These are phyloP conservation scores for Fabriciana adippe DNA, from an alignment of 2,888 invertebrate genomes.

Conservation along the genomic window DNA sequence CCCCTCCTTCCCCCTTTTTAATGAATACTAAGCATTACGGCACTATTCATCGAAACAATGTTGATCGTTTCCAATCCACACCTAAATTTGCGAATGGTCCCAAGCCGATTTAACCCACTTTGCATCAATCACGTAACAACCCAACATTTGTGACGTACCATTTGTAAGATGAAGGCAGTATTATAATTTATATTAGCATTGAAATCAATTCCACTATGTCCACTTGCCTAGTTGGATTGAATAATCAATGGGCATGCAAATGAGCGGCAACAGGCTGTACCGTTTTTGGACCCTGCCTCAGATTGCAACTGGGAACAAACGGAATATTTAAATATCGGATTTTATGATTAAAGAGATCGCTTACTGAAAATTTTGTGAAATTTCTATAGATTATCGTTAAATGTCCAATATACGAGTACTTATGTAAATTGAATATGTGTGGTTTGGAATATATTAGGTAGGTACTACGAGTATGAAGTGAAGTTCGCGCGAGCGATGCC, in stretches of 20 bases:
- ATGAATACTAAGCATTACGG: constrained; percentile 10
- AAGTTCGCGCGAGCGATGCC: too few species aligned
- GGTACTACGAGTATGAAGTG: too few species aligned
- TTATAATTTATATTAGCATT: constrained; percentile 68
- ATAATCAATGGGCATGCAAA: constrained; percentile 80
- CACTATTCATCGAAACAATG: constrained; percentile 17
- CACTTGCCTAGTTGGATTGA: constrained; percentile 59
- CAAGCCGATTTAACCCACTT: constrained; percentile 28
- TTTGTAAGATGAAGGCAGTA: constrained; percentile 42
- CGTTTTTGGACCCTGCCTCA: constrained; percentile 45
- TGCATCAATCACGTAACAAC: constrained; percentile 28
- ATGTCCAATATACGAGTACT: neutral
- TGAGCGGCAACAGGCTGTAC: constrained; percentile 69
- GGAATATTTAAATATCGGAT: constrained; percentile 39
- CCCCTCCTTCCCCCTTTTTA: too few species aligned
- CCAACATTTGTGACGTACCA: constrained; percentile 21
- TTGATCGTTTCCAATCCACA: constrained; percentile 1
- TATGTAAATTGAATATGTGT: neutral
- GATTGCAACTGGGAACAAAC: constrained; percentile 41
- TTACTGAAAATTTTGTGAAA: constrained; percentile 1
- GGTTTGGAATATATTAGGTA: too few species aligned
- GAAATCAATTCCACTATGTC: constrained; percentile 67
- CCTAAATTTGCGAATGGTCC: constrained; percentile 3
- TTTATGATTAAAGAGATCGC: constrained; percentile 30
- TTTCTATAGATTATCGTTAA: neutral